phyloP scores from a whole-genome alignment of 2,797 vertebrate species.

The Myiothlypis coronata region DNA sequence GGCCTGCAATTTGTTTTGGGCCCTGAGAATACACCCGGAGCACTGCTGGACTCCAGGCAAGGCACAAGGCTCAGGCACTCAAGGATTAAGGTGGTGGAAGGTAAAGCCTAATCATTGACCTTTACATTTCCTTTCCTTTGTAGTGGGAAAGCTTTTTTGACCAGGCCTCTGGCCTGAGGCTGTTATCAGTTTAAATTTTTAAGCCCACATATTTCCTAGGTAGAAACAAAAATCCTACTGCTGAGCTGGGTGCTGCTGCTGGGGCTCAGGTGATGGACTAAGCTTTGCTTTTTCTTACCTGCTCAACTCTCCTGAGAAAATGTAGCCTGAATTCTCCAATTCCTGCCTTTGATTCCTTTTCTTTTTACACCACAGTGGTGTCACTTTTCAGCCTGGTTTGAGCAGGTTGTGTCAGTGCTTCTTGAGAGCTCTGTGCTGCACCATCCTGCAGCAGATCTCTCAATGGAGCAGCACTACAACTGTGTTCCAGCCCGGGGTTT shows the following conservation, averaged over 20 bases:
- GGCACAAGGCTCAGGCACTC: neutral
- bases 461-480: neutral
- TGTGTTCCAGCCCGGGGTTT: neutral
- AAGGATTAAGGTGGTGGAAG: constrained; percentile 28
- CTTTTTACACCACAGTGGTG: neutral
- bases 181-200: neutral
- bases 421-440: neutral
- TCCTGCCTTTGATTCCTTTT: neutral
- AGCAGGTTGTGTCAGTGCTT: neutral
- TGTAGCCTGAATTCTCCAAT: neutral
- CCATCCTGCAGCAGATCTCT: neutral
- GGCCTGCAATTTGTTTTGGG: neutral
- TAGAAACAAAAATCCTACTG: neutral
- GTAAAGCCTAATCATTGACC: constrained; percentile 37
- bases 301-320: neutral
- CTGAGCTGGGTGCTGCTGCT: neutral
- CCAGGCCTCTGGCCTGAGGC: neutral
- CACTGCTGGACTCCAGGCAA: neutral
- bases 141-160: neutral
- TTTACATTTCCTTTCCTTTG: constrained; percentile 29
- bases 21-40: neutral
- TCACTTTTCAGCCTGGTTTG: neutral
- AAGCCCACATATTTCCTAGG: neutral
- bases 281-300: neutral
- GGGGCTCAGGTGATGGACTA: neutral